Conservation (phyloP, 2,888 invertebrate species). For the Drosophila gaucha region DNA sequence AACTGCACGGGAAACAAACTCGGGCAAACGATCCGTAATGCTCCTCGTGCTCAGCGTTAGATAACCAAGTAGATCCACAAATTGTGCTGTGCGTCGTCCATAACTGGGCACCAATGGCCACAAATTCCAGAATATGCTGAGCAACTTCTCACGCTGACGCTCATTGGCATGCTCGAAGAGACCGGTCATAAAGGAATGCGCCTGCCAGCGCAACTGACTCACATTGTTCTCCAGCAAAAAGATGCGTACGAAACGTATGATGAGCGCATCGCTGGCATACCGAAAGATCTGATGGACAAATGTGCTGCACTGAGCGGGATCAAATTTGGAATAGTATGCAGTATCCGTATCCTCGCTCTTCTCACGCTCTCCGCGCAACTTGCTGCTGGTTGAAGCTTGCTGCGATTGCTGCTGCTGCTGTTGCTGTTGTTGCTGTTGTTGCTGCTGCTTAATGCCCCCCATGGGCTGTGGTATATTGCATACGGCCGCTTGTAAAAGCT, state of each 20-base stretch:
- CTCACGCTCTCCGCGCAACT: slow-evolving; percentile 87
- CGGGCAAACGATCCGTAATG: slow-evolving; percentile 88
- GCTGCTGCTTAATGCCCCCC: slow-evolving; percentile 49
- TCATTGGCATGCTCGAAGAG: slow-evolving; percentile 93
- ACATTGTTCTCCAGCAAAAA: slow-evolving; percentile 97
- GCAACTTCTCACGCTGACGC: slow-evolving; percentile 90
- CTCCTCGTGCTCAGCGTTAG: slow-evolving; percentile 94
- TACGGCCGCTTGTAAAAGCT: slow-evolving; percentile 94
- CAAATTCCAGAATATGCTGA: slow-evolving; percentile 94
- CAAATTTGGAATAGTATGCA: slow-evolving; percentile 87
- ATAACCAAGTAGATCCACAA: slow-evolving; percentile 97
- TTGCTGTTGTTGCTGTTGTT: slow-evolving; percentile 41
- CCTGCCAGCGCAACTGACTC: slow-evolving; percentile 97
- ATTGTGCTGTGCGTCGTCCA: slow-evolving; percentile 97
- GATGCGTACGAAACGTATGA: slow-evolving; percentile 91
- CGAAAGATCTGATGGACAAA: slow-evolving; percentile 90
- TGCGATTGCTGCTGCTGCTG: slow-evolving; percentile 47
- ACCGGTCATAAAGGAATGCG: slow-evolving; percentile 93
- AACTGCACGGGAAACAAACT: slow-evolving; percentile 94
- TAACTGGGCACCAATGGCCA: slow-evolving; percentile 96
- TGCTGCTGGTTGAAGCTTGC: slow-evolving; percentile 55
- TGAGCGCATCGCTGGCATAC: slow-evolving; percentile 85
- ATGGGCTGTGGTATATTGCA: slow-evolving; percentile 86
- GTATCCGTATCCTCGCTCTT: slow-evolving; percentile 88
- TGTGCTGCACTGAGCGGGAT: slow-evolving; percentile 88